A percentile compares a stretch with the other conserved stretches of the same genome.
Evolutionary conservation across 2,797 vertebrate species (phyloP).

Genomic region (Crenichthys baileyi): DNA sequence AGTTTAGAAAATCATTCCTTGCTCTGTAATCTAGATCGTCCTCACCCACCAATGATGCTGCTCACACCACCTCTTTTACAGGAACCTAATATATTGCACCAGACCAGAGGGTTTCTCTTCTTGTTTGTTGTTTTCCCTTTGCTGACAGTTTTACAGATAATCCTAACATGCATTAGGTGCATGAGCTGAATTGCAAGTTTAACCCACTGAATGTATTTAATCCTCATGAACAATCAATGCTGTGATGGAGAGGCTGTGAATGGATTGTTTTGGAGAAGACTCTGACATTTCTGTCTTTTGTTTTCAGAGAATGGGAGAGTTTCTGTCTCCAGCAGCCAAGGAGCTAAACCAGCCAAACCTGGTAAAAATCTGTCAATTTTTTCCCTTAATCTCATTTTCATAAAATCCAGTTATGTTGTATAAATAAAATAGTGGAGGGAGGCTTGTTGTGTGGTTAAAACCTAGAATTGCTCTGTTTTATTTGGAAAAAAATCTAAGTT

Average conservation of each 20-base stretch:
- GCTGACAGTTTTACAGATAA: not conserved
- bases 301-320: constrained; percentile 51
- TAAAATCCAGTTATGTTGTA: no score
- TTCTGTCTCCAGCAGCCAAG: constrained; percentile 48
- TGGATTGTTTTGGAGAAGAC: not conserved
- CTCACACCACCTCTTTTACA: not conserved
- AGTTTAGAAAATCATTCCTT: not conserved
- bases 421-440: not conserved
- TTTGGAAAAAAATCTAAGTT: not conserved
- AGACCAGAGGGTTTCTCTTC: constrained; percentile 6
- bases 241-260: not conserved
- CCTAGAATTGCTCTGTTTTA: not conserved
- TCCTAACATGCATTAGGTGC: constrained; percentile 7
- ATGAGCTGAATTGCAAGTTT: constrained; percentile 30
- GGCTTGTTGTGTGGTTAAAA: not conserved
- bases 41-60: not conserved
- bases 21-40: not conserved
- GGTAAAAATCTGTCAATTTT: constrained; percentile 48
- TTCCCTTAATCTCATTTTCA: not conserved
- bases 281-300: constrained; percentile 19
- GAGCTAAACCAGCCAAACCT: constrained; percentile 54
- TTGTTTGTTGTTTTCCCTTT: not conserved
- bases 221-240: not conserved
- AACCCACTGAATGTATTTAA: not conserved
- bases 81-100: not conserved